phyloP scores from a whole-genome alignment of 1,140 invertebrate genomes.

The Hyles euphorbiae region DNA sequence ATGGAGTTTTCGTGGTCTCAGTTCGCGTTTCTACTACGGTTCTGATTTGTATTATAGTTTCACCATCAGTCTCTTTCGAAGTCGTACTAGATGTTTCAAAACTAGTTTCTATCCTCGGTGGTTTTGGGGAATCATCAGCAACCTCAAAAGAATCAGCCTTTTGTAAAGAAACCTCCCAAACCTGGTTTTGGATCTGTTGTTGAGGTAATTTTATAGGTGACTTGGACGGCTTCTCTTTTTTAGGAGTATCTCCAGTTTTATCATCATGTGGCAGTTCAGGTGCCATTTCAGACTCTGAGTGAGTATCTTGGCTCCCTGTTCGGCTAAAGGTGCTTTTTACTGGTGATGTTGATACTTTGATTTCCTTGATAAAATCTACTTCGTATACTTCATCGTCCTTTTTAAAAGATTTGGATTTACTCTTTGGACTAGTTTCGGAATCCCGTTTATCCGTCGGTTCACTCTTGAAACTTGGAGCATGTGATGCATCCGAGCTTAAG shows the following conservation, averaged over 20 bases:
- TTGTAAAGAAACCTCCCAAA: conserved; percentile 80
- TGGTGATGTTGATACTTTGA: conserved; percentile 70
- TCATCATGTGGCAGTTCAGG: conserved; percentile 70
- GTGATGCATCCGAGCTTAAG: conserved; percentile 70
- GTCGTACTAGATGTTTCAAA: conserved; percentile 31
- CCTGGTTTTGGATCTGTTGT: conserved; percentile 77
- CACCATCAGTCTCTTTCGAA: conserved; percentile 43
- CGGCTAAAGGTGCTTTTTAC: conserved; percentile 70
- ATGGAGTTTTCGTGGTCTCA: conserved; percentile 32
- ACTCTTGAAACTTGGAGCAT: conserved; percentile 72
- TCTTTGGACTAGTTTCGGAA: conserved; percentile 65
- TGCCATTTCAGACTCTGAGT: conserved; percentile 75
- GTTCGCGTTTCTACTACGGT: conserved; percentile 72
- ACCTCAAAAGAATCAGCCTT: conserved; percentile 66
- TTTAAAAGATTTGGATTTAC: conserved; percentile 67
- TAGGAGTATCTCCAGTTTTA: conserved; percentile 49
- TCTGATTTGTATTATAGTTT: conserved; percentile 44
- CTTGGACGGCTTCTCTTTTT: conserved; percentile 59
- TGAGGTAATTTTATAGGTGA: conserved; percentile 76
- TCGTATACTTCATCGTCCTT: conserved; percentile 73
- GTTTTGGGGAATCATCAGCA: conserved; percentile 40
- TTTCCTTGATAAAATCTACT: conserved; percentile 74
- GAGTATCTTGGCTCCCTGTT: conserved; percentile 76
- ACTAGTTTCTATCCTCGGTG: conserved; percentile 27
- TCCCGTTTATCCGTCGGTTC: conserved; percentile 61